A percentile compares a stretch with the other conserved stretches of the same genome.
Evolutionary conservation across 2,113 vertebrate genomes (phyloP).

Genomic region (Mesitornis unicolor): DNA sequence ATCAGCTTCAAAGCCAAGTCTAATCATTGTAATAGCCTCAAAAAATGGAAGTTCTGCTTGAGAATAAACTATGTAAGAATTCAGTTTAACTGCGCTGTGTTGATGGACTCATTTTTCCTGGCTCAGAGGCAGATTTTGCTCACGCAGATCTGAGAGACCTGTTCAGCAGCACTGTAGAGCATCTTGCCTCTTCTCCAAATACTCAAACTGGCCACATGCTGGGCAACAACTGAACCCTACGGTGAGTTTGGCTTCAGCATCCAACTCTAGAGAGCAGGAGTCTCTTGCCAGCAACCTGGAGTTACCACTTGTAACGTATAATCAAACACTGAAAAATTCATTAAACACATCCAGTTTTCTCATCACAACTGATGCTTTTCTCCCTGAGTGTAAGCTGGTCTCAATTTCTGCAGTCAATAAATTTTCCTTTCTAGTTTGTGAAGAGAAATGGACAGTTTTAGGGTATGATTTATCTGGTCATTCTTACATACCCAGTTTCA

Average conservation of each 20-base stretch:
- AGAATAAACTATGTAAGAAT: background rate
- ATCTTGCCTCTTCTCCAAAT: background rate
- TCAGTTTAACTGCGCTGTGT: background rate
- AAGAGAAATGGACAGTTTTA: background rate
- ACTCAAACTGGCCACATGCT: background rate
- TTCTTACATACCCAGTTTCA: background rate
- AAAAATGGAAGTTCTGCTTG: background rate
- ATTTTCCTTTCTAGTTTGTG: background rate
- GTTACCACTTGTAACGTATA: background rate
- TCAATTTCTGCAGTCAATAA: background rate
- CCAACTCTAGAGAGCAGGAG: background rate
- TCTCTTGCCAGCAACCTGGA: conserved; percentile 6
- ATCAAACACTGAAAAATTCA: background rate
- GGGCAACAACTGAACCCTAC: background rate
- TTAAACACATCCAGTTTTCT: background rate
- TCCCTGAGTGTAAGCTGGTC: background rate
- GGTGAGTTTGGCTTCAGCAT: background rate
- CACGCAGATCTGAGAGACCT: background rate
- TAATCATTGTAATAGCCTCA: background rate
- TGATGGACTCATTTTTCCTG: background rate
- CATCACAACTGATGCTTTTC: background rate
- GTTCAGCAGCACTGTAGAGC: background rate
- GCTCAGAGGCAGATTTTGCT: background rate
- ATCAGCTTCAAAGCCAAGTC: background rate
- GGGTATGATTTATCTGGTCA: background rate